Percentiles rank a stretch among this genome's conserved stretches.
Evolutionary conservation across 2,888 invertebrate genomes (phyloP).

Genomic region (Artemia sp.): DNA sequence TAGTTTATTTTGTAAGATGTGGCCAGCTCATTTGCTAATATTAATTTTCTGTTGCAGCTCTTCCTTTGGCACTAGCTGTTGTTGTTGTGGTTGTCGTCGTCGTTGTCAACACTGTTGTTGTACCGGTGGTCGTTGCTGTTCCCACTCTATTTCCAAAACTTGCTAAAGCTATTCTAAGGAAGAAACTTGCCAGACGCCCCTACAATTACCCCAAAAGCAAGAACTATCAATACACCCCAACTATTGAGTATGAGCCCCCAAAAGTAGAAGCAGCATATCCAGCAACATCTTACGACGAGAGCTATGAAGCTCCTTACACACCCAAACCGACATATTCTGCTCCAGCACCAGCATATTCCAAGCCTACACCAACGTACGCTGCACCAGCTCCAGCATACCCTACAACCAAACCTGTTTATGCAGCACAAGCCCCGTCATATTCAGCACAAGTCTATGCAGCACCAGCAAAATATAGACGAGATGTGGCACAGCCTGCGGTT

Average conservation of each 20-base stretch:
- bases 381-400: neutral
- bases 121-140: neutral
- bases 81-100: conserved; percentile 12
- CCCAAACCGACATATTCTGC: conserved; percentile 2
- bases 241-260: neutral
- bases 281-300: neutral
- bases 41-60: neutral
- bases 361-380: neutral
- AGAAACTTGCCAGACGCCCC: conserved; percentile 4
- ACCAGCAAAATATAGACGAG: conserved; percentile 5
- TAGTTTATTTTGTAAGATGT: no score
- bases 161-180: neutral
- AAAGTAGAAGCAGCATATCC: neutral
- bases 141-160: neutral
- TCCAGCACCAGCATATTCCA: neutral
- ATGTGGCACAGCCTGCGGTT: neutral
- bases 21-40: no score
- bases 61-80: neutral
- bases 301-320: neutral
- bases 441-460: neutral
- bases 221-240: conserved; percentile 4
- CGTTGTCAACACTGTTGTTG: neutral
- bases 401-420: neutral
- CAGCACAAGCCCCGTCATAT: neutral
- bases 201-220: neutral